Evolutionary conservation across 1,140 invertebrate genomes (phyloP).

Genomic region (Tigriopus japonicus): DNA sequence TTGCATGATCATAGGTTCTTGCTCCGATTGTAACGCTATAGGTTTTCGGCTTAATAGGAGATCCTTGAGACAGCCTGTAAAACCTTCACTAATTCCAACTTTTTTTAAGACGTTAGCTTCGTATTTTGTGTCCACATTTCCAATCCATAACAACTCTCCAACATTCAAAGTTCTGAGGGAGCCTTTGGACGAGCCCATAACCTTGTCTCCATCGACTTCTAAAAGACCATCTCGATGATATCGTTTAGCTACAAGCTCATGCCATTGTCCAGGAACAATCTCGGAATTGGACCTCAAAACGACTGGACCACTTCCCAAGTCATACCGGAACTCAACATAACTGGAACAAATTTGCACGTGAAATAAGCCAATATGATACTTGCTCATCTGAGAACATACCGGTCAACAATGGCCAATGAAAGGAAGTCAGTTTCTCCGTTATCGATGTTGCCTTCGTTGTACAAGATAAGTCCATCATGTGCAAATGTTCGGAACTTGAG

Average conservation of each 20-base stretch:
- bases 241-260: constrained; percentile 38
- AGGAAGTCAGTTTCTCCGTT: constrained; percentile 51
- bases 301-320: constrained; percentile 64
- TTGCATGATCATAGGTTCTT: neutral
- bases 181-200: constrained; percentile 55
- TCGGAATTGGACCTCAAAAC: constrained; percentile 49
- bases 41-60: constrained; percentile 47
- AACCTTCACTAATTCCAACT: constrained; percentile 54
- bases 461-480: constrained; percentile 61
- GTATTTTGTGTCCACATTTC: constrained; percentile 40
- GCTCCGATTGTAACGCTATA: constrained; percentile 23
- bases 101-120: constrained; percentile 27
- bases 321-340: constrained; percentile 47
- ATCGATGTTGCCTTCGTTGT: constrained; percentile 55
- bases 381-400: constrained; percentile 41
- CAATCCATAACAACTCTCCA: constrained; percentile 57
- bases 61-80: constrained; percentile 62
- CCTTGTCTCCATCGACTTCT: constrained; percentile 57
- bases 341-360: constrained; percentile 26
- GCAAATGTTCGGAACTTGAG: constrained; percentile 68
- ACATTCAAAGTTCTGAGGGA: constrained; percentile 61
- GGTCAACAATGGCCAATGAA: constrained; percentile 58
- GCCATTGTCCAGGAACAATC: constrained; percentile 49
- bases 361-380: neutral
- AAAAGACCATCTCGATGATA: constrained; percentile 47